phyloP scores from a whole-genome alignment of 2,113 vertebrate species.

The Oreochromis aureus region DNA sequence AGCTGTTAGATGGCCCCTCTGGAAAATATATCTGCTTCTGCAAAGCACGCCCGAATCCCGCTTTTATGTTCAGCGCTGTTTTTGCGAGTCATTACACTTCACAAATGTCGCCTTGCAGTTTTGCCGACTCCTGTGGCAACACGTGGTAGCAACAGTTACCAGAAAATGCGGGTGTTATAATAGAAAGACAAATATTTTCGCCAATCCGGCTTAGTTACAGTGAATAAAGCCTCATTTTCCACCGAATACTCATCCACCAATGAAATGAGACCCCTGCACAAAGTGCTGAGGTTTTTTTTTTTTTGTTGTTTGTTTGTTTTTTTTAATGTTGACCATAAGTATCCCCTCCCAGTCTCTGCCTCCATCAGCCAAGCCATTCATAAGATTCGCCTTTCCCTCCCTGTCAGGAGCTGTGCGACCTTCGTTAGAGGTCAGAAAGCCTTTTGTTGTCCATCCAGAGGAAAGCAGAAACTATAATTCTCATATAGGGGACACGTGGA shows the following conservation, averaged over 20 bases:
- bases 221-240: slow-evolving; percentile 17
- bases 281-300: not conserved
- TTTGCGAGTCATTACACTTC: slow-evolving; percentile 21
- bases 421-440: slow-evolving; percentile 53
- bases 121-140: slow-evolving; percentile 10
- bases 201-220: slow-evolving; percentile 28
- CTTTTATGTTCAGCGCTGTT: not conserved
- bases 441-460: not conserved
- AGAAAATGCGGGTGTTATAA: not conserved
- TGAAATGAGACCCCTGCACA: slow-evolving; percentile 14
- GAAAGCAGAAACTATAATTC: not conserved
- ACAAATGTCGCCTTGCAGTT: not conserved
- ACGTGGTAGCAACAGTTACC: slow-evolving; percentile 28
- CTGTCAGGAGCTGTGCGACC: slow-evolving; percentile 23
- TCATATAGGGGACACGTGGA: not conserved
- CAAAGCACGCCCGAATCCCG: slow-evolving; percentile 2
- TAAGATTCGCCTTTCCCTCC: slow-evolving; percentile 25
- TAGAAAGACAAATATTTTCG: not conserved
- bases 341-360: slow-evolving; percentile 12
- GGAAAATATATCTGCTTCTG: not conserved
- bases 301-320: rapidly evolving
- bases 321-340: slow-evolving; percentile 16
- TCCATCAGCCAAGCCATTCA: slow-evolving; percentile 45
- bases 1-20: slow-evolving; percentile 13
- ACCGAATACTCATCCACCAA: slow-evolving; percentile 22